Base-by-base conservation (phyloP, 2,797 vertebrate genomes). In the Furcifer pardalis region DNA sequence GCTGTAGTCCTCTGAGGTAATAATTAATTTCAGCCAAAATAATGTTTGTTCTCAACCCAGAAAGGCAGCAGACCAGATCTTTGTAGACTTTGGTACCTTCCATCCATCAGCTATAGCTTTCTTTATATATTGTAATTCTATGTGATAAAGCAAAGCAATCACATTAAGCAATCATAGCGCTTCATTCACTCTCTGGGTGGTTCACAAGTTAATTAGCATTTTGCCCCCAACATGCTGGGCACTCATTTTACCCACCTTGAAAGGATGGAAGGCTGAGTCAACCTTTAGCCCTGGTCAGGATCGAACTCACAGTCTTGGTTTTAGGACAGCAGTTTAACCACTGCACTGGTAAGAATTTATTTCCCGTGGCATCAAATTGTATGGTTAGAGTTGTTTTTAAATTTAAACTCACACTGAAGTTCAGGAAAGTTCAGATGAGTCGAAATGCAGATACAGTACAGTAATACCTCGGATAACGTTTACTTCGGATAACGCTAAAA, bases 401-500 rank as follows among this genome's bases (percentile, higher is more conserved):
- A 66, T 40, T 66, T 21, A n/a, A 84, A 84, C 62, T 84, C n/a
- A 56, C n/a, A 30, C 13, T 59, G 19, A 72, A 78, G 12, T 62
- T 5, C 52, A 23, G 13, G 60, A 30, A 44, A 63, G 27, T n/a
- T 37, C 6, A 25, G n/a, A 6, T 7, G 17, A 37, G n/a, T 49
- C 7, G 7, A 27, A 21, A 27, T 37, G 15, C 30, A 74, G 27
- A 44, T 30, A n/a, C n/a, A n/a, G n/a, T n/a, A n/a, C n/a, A n/a
- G n/a, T n/a, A n/a, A n/a, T n/a, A n/a, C n/a, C n/a, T n/a, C n/a
- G n/a, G n/a, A n/a, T n/a, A n/a, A n/a, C n/a, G n/a, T n/a, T n/a
- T n/a, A n/a, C n/a, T n/a, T n/a, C n/a, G n/a, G n/a, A n/a, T n/a
- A n/a, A n/a, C n/a, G n/a, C n/a, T n/a, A n/a, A n/a, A n/a, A n/a